Evolutionary conservation across 64 coral and sea anemone genomes (phyloP), one percentile per base, ranked within the genome.

Genomic region (Astreopora myriophthalma): DNA sequence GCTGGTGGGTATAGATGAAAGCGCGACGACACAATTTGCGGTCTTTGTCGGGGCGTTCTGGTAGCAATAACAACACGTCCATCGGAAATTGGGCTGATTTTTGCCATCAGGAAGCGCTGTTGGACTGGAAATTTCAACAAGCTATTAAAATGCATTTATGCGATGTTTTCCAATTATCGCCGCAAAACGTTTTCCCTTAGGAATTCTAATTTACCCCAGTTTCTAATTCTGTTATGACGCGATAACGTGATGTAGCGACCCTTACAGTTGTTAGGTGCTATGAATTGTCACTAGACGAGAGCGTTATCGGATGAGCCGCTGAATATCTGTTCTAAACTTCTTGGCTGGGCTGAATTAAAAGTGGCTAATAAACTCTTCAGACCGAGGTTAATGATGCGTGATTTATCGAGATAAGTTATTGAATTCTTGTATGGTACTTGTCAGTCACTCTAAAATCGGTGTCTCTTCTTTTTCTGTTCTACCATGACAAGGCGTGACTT

Each of bases 81-180:
- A 64, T 2, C 69, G 85, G 85, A 87, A 87, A 87, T 87, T 73
- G 67, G 33, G 24, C 67, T 51, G 65, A 71, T 72, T 73, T 73
- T 71, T 25, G 31, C 69, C 28, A 73, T 88, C 89, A 92, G 85
- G 90, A 92, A 76, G 55, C 64, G 82, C 58, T 40, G 19, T 57
- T 62, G 63, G 61, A 82, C 69, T 75, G 32, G 20, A 89, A 32
- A 89, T 92, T 96, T 96, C 94, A 96, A 48, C 90, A 92, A 92
- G 76, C 89, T 92, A 92, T 96, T 96, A 96, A 96, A 92, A 96
- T 89, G 60, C 94, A 92, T 91, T 96, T 96, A 96, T 76, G 65
- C 71, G 12, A 75, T 83, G 89, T 83, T 66, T 85, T 80, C 29
- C 88, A 89, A 96, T 96, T 96, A 96, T 96, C 94, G 49, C 94